These are phyloP conservation scores for Saccostrea echinata DNA, from an alignment of 1,140 invertebrate genomes.

Conservation along the genomic window DNA sequence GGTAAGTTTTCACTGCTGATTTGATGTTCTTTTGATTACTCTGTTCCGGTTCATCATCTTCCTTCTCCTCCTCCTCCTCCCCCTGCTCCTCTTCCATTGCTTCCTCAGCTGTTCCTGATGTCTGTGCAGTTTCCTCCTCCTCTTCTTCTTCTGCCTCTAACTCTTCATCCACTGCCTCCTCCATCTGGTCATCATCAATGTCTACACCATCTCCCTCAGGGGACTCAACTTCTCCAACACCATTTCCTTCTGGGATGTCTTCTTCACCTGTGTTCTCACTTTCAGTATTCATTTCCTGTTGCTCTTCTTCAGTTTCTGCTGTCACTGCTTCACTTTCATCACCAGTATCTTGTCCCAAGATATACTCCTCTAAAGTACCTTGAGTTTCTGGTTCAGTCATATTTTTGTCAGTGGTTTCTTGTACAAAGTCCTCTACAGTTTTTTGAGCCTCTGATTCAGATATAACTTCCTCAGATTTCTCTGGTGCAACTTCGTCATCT, in stretches of 20 bases:
- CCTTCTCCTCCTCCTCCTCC: constrained; percentile 13
- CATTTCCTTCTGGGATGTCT: constrained; percentile 38
- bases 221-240: constrained; percentile 46
- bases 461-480: background rate
- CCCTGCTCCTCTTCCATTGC: background rate
- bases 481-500: constrained; percentile 9
- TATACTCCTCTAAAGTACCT: constrained; percentile 47
- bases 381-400: constrained; percentile 53
- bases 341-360: constrained; percentile 57
- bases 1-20: background rate
- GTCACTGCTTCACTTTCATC: constrained; percentile 49
- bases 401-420: constrained; percentile 43
- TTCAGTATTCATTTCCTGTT: constrained; percentile 16
- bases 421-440: background rate
- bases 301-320: constrained; percentile 42
- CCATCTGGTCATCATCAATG: constrained; percentile 21
- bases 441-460: no score
- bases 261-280: constrained; percentile 45
- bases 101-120: constrained; percentile 46
- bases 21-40: background rate
- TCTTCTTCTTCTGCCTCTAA: constrained; percentile 40
- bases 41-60: background rate
- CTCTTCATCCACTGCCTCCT: constrained; percentile 48
- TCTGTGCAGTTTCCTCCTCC: background rate
- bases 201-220: background rate